phyloP scores from a whole-genome alignment of 1,140 invertebrate species.

The Aphidius ervi region DNA sequence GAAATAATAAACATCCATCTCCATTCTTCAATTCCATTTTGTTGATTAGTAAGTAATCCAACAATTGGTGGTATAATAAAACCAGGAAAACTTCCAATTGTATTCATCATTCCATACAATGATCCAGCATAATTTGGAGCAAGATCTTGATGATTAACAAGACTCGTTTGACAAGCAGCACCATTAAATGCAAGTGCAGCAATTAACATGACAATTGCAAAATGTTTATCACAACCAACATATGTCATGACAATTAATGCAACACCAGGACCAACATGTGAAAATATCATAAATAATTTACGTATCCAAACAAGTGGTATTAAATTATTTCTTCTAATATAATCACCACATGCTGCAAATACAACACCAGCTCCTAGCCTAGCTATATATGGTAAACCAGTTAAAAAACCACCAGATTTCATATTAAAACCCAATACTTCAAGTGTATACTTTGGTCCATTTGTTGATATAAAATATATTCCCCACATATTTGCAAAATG shows the following conservation, averaged over 20 bases:
- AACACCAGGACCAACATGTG: conserved; percentile 67
- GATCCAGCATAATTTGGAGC: conserved; percentile 78
- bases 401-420: conserved; percentile 64
- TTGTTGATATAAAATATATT: conserved; percentile 78
- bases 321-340: conserved; percentile 56
- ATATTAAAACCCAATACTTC: conserved; percentile 81
- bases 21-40: conserved; percentile 77
- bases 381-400: conserved; percentile 66
- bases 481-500: conserved; percentile 77
- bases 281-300: conserved; percentile 67
- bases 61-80: conserved; percentile 70
- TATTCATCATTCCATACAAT: conserved; percentile 71
- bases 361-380: conserved; percentile 61
- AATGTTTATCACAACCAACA: conserved; percentile 60
- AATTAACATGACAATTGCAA: conserved; percentile 65
- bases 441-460: conserved; percentile 84
- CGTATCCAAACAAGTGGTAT: conserved; percentile 61
- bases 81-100: conserved; percentile 67
- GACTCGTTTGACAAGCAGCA: conserved; percentile 75
- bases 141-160: conserved; percentile 81
- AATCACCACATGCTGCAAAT: conserved; percentile 66
- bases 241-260: conserved; percentile 64
- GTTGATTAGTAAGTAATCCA: conserved; percentile 61
- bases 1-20: conserved; percentile 72
- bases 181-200: conserved; percentile 77